Evolutionary conservation across 2,797 vertebrate species (phyloP).

Genomic region (Pyrocephalus nanus): DNA sequence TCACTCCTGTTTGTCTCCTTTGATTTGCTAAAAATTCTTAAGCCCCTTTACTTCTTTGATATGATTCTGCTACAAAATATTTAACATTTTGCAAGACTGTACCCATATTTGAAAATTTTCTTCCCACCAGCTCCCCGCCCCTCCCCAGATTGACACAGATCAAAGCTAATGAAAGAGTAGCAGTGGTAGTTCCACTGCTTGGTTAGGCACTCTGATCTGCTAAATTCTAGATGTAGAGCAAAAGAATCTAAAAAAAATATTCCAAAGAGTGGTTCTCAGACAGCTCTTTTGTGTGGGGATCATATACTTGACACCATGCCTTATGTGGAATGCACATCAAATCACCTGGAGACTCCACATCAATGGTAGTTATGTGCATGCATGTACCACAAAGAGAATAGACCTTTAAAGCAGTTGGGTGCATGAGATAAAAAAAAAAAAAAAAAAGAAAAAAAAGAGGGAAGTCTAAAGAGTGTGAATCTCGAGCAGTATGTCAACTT

Average conservation of each 20-base stretch:
- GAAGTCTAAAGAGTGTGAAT: not conserved
- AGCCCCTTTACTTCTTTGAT: not conserved
- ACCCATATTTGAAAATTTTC: not conserved
- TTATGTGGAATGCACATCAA: slow-evolving; percentile 72
- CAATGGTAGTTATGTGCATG: slow-evolving; percentile 65
- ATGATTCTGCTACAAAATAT: not conserved
- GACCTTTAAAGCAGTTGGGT: slow-evolving; percentile 42
- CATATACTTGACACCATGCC: slow-evolving; percentile 66
- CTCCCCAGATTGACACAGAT: not conserved
- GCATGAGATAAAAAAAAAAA: not conserved
- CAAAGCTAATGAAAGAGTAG: slow-evolving; percentile 18
- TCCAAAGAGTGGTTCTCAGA: slow-evolving; percentile 33
- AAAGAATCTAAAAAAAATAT: slow-evolving; percentile 22
- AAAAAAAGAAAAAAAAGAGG: not conserved
- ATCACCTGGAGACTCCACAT: slow-evolving; percentile 66
- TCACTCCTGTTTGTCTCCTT: not conserved
- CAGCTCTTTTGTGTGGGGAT: slow-evolving; percentile 55
- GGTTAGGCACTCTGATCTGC: slow-evolving; percentile 55
- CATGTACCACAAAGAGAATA: slow-evolving; percentile 59
- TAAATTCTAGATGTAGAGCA: slow-evolving; percentile 34
- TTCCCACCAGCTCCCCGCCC: accelerated
- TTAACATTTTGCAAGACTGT: not conserved
- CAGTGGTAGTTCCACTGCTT: slow-evolving; percentile 37
- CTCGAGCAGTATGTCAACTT: not conserved
- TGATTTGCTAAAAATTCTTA: not conserved